Evolutionary conservation across 23 tunicate species (phyloP).

Genomic region (Oikopleura vanhoeffeni): DNA sequence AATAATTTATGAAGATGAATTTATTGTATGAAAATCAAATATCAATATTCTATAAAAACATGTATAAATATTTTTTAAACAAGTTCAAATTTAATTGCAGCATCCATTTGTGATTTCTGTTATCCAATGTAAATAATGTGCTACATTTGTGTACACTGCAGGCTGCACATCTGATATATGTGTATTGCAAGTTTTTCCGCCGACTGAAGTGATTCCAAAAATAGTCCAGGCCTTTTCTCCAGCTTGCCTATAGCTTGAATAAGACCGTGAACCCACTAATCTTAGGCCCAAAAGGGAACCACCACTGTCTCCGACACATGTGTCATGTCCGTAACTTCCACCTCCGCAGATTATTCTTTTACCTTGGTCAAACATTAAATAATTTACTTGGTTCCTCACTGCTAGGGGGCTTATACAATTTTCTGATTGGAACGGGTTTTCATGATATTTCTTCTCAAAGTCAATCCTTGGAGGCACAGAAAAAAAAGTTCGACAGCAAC

Average conservation of each 20-base stretch:
- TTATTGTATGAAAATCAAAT: too few species aligned
- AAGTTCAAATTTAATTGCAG: slow-evolving; percentile 24
- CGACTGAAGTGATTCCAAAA: slow-evolving; percentile 65
- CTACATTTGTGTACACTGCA: slow-evolving; percentile 56
- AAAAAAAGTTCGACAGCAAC: too few species aligned
- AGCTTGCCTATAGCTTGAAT: not conserved
- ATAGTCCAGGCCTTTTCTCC: slow-evolving; percentile 20
- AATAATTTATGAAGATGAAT: too few species aligned
- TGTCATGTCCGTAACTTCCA: slow-evolving; percentile 55
- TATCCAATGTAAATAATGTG: slow-evolving; percentile 45
- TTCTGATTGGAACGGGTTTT: too few species aligned
- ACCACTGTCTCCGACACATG: slow-evolving; percentile 26
- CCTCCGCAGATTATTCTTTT: slow-evolving; percentile 69
- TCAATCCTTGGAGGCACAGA: too few species aligned
- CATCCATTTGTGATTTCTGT: slow-evolving; percentile 31
- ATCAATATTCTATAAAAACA: too few species aligned
- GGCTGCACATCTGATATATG: slow-evolving; percentile 46
- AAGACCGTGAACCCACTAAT: not conserved
- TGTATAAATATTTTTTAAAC: too few species aligned
- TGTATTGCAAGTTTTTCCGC: slow-evolving; percentile 84
- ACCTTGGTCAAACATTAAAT: too few species aligned
- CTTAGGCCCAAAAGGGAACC: not conserved
- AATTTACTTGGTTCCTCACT: too few species aligned
- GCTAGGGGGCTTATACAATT: too few species aligned
- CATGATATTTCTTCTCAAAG: too few species aligned